Percentiles rank a stretch among this genome's conserved stretches.
Evolutionary conservation across 2,888 invertebrate species (phyloP).

Genomic region (Elegia similella): DNA sequence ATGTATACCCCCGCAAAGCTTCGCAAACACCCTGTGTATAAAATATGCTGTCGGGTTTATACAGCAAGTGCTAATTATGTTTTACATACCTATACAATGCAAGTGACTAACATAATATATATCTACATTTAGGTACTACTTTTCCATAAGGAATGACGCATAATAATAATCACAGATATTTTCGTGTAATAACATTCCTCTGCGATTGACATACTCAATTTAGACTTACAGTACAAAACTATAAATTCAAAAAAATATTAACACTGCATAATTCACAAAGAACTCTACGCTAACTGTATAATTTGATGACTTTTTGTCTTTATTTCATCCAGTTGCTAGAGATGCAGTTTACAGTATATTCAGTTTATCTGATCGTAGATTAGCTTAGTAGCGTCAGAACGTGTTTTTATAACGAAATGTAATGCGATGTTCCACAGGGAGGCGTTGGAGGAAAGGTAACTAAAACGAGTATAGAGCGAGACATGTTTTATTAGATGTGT

Average conservation of each 20-base stretch:
- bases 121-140: constrained; percentile 10
- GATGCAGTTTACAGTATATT: background rate
- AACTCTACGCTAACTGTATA: background rate
- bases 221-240: background rate
- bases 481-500: constrained; percentile 50
- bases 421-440: constrained; percentile 70
- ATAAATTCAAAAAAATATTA: background rate
- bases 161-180: background rate
- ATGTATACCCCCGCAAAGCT: constrained; percentile 46
- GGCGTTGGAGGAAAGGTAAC: constrained; percentile 77
- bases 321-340: background rate
- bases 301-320: background rate
- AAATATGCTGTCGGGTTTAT: constrained; percentile 32
- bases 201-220: background rate
- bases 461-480: constrained; percentile 36
- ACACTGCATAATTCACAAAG: background rate
- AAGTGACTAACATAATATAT: constrained; percentile 53
- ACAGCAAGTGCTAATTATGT: constrained; percentile 34
- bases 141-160: background rate
- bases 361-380: background rate
- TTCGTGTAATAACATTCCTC: background rate
- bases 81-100: constrained; percentile 27
- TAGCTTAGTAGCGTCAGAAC: constrained; percentile 7
- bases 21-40: constrained; percentile 42
- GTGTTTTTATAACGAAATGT: constrained; percentile 40